Evolutionary conservation across 2,113 vertebrate species (phyloP).

Genomic region (Xiphorhynchus elegans): DNA sequence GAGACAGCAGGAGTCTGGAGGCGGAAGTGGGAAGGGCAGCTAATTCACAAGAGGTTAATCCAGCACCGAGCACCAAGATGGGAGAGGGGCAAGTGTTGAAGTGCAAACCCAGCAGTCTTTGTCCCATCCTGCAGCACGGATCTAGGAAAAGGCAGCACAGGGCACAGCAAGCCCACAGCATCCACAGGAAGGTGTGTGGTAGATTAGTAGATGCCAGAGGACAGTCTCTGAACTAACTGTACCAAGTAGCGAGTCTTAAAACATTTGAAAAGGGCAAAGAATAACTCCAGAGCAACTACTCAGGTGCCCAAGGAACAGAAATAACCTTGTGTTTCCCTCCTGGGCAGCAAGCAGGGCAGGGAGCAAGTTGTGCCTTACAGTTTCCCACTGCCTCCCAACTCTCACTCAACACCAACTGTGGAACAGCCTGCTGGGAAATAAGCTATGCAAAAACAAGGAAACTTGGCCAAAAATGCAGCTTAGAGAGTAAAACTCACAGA

Average conservation of each 20-base stretch:
- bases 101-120: neutral
- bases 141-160: accelerated
- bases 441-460: neutral
- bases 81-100: neutral
- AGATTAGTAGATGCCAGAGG: neutral
- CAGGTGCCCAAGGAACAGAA: neutral
- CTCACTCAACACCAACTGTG: neutral
- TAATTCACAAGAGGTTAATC: neutral
- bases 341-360: accelerated
- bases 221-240: neutral
- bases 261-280: neutral
- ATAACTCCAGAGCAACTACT: neutral
- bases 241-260: neutral
- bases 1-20: accelerated
- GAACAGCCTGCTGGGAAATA: neutral
- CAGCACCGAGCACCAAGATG: neutral
- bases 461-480: neutral
- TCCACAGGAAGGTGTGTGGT: neutral
- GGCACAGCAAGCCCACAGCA: neutral
- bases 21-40: neutral
- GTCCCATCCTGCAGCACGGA: neutral
- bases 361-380: neutral
- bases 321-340: neutral
- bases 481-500: neutral
- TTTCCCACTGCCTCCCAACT: neutral